phyloP scores from a whole-genome alignment of 2,888 invertebrate species.

The Tipula lateralis region DNA sequence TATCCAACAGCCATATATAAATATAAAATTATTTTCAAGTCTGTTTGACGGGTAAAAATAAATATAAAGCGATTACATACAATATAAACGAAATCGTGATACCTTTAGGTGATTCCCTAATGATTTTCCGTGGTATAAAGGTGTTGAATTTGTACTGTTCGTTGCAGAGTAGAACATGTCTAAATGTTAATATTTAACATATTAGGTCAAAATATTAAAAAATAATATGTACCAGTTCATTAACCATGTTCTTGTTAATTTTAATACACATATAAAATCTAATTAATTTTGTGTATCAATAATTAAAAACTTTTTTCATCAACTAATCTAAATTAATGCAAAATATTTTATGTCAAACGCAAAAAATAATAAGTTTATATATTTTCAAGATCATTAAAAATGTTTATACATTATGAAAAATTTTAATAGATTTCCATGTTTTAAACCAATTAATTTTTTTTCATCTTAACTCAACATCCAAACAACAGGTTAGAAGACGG shows the following conservation, averaged over 20 bases:
- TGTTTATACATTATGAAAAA: background rate
- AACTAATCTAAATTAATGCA: background rate
- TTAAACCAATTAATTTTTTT: background rate
- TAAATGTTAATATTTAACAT: background rate
- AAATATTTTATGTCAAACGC: background rate
- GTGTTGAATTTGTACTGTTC: background rate
- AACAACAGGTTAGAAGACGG: background rate
- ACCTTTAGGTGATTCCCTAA: background rate
- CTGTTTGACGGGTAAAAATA: background rate
- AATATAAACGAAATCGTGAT: background rate
- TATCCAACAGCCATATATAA: background rate
- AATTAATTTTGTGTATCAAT: background rate
- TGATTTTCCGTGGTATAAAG: background rate
- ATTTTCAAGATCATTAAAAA: constrained; percentile 1
- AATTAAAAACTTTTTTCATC: background rate
- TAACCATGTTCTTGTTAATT: background rate
- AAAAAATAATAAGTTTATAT: background rate
- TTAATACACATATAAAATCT: background rate
- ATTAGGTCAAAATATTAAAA: background rate
- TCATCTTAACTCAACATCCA: background rate
- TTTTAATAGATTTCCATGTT: constrained; percentile 13
- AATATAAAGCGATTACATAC: background rate
- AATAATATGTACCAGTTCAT: background rate
- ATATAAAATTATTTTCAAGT: background rate
- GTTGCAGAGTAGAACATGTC: background rate